These are phyloP conservation scores for Nixonia krombeini DNA, from an alignment of 1,140 invertebrate species.

Conservation along the genomic window DNA sequence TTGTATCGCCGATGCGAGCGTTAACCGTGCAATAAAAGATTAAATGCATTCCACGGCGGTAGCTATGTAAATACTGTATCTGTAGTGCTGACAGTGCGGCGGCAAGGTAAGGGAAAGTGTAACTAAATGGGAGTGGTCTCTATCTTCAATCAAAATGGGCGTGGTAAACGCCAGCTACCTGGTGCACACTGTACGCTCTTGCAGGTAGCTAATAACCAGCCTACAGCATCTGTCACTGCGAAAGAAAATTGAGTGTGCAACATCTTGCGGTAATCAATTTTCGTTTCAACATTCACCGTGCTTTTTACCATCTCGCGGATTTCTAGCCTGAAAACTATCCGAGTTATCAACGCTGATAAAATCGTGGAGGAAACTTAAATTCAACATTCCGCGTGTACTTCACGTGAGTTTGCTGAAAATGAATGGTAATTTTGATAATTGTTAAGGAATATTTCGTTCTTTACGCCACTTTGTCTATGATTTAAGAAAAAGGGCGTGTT, in stretches of 20 bases:
- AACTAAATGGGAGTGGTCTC: constrained; percentile 64
- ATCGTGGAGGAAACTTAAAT: no score
- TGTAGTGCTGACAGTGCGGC: constrained; percentile 11
- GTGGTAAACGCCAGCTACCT: constrained; percentile 49
- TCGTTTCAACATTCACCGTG: no score
- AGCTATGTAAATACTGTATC: constrained; percentile 8
- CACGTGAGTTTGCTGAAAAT: no score
- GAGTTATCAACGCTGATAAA: no score
- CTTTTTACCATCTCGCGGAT: no score
- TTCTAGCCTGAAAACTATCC: no score
- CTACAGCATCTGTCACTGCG: neutral
- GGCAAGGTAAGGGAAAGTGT: constrained; percentile 34
- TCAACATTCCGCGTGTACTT: no score
- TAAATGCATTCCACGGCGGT: constrained; percentile 6
- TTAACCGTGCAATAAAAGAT: constrained; percentile 5
- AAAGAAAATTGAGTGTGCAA: neutral
- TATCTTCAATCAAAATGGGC: constrained; percentile 60
- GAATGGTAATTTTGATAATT: no score
- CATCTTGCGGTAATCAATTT: no score
- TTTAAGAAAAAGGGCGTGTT: no score
- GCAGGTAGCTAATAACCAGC: neutral
- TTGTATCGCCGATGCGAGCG: constrained; percentile 16
- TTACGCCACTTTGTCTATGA: no score
- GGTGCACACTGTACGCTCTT: neutral
- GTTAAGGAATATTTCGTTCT: no score